Conservation (phyloP, 2,113 vertebrate species). For the Silurus glanis region DNA sequence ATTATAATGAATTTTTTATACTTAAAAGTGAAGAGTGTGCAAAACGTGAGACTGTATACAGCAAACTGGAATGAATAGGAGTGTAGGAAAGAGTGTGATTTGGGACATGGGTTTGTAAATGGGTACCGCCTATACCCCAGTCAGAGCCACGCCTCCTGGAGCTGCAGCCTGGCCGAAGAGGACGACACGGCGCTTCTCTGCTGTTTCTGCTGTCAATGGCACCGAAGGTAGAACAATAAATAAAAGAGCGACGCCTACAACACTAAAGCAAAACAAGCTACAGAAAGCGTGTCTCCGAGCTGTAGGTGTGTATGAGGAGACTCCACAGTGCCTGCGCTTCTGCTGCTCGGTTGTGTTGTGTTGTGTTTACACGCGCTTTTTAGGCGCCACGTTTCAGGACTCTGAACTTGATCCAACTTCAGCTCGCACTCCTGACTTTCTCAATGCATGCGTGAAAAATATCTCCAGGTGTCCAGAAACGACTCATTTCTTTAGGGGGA, state of each 20-base stretch:
- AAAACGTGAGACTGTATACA: background rate
- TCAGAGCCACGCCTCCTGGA: constrained; percentile 18
- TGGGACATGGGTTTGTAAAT: background rate
- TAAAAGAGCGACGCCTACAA: background rate
- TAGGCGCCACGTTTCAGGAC: constrained; percentile 14
- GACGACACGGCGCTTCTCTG: background rate
- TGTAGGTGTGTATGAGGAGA: background rate
- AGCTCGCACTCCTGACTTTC: background rate
- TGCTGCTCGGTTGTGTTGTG: background rate
- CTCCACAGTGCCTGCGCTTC: background rate
- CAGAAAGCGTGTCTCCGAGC: background rate
- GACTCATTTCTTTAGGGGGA: background rate
- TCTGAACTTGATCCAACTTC: background rate
- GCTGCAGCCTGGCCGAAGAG: constrained; percentile 17
- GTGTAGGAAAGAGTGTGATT: background rate
- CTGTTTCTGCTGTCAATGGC: background rate
- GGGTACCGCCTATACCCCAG: background rate
- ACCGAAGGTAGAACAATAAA: background rate
- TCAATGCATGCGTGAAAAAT: background rate
- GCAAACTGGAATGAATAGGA: background rate
- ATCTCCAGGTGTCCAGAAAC: background rate
- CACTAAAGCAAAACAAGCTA: background rate
- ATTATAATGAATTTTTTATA: background rate
- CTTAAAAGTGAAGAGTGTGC: background rate
- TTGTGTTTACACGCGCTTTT: background rate